Percentiles rank a stretch among this genome's conserved stretches.
Conservation (phyloP, 2,888 invertebrate species). For the Hydraecia micacea region DNA sequence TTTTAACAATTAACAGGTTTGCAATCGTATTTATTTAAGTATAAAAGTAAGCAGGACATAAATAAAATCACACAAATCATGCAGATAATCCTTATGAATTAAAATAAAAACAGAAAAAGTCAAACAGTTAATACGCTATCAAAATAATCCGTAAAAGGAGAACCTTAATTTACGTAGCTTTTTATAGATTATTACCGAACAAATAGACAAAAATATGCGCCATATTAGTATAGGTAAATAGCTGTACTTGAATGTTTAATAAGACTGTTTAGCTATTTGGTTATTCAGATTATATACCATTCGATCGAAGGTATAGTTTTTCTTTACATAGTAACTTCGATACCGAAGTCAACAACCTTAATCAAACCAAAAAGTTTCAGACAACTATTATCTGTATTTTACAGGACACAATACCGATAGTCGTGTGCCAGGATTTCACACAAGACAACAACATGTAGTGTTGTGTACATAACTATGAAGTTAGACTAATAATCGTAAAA, state of each 20-base stretch:
- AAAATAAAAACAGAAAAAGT: slow-evolving; percentile 7
- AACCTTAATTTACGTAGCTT: slow-evolving; percentile 14
- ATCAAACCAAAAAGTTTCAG: slow-evolving; percentile 15
- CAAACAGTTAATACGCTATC: neutral
- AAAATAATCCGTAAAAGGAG: neutral
- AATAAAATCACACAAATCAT: neutral
- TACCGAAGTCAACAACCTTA: slow-evolving; percentile 32
- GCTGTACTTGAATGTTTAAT: slow-evolving; percentile 49
- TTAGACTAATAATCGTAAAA: slow-evolving; percentile 67
- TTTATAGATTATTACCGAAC: slow-evolving; percentile 11
- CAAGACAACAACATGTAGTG: slow-evolving; percentile 33
- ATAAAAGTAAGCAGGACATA: neutral
- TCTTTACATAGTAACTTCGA: slow-evolving; percentile 16
- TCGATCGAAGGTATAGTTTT: slow-evolving; percentile 35
- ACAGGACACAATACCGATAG: slow-evolving; percentile 16
- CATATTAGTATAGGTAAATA: slow-evolving; percentile 47
- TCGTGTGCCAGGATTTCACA: slow-evolving; percentile 32
- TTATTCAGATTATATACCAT: slow-evolving; percentile 35
- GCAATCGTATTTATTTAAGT: neutral
- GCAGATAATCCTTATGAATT: neutral
- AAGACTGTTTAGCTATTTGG: slow-evolving; percentile 29
- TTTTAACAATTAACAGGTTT: slow-evolving; percentile 1
- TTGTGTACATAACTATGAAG: slow-evolving; percentile 53
- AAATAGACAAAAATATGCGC: slow-evolving; percentile 27
- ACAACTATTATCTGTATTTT: slow-evolving; percentile 30